These are phyloP conservation scores for Paramisgurnus dabryanus DNA, from an alignment of 2,113 vertebrate genomes.

Conservation along the genomic window DNA sequence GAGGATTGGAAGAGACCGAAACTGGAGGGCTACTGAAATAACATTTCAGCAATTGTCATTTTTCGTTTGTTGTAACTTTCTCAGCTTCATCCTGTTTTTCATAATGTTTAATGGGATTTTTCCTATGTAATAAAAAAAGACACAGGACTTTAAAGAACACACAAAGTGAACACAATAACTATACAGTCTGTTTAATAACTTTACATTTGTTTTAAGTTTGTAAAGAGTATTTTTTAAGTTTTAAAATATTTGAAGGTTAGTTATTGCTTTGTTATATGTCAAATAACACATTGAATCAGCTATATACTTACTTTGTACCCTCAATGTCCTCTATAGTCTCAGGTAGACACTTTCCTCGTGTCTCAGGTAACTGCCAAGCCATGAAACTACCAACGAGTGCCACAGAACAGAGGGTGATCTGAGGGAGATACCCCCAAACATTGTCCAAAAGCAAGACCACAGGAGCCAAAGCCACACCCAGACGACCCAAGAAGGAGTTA, in stretches of 20 bases:
- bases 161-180: too few relatives aligned
- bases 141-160: too few relatives aligned
- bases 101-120: background rate
- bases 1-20: too few relatives aligned
- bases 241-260: background rate
- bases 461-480: slow-evolving; percentile 73
- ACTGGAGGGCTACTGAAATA: too few relatives aligned
- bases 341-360: slow-evolving; percentile 61
- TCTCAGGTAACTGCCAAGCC: slow-evolving; percentile 72
- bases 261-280: background rate
- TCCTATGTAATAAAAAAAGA: slow-evolving; percentile 1
- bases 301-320: slow-evolving; percentile 57
- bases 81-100: too few relatives aligned
- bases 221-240: too few relatives aligned
- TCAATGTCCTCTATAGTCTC: slow-evolving; percentile 78
- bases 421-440: slow-evolving; percentile 68
- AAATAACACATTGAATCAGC: background rate
- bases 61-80: slow-evolving; percentile 4
- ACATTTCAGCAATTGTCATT: too few relatives aligned
- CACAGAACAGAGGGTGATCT: slow-evolving; percentile 62
- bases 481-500: slow-evolving; percentile 67
- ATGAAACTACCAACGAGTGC: slow-evolving; percentile 63
- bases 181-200: too few relatives aligned
- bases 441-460: slow-evolving; percentile 69
- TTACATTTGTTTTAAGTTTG: too few relatives aligned